Base-by-base conservation (phyloP, 2,113 vertebrate species). In the Dascyllus trimaculatus region DNA sequence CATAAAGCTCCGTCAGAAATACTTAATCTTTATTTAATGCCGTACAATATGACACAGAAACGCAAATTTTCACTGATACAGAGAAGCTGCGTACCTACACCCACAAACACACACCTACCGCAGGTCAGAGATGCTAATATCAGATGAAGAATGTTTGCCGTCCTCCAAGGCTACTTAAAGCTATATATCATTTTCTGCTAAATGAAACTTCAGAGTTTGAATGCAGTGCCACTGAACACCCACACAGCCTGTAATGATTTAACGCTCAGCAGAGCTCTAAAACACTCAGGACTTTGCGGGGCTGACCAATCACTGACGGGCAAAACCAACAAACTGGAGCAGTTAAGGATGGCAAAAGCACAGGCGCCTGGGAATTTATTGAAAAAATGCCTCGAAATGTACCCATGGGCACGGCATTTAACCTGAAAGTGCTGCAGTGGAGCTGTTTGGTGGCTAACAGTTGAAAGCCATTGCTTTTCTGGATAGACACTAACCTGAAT, bases 201-300 rank as follows among this genome's bases (percentile, higher is more conserved):
- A 91, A 92, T 93, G 84, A 92, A 90, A 89, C 87, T 78, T 87
- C 85, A 78, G 79, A 62, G 66, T 81, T 82, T 82, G 78, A 84
- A 80, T 59, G 60, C 26, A 65, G 65, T 68, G 65, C 61, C 60
- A 61, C 63, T 18, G 65, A 82, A 64, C 84, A 71, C 70, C 72
- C 77, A 75, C 86, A 71, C 66, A 69, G 51, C 69, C 78, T 80
- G 87, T 78, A 85, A 75, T 92, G 92, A 92, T 89, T 92, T 84
- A 91, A 86, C 69, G 75, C 81, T 69, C 71, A 58, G 65, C 72
- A 54, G 67, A 75, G 78, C 69, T 70, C 71, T 68, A 58, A 86
- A 88, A 77, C 70, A 75, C 84, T 78, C 76, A 83, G 63, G 77
- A 81, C 68, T 81, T 57, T 62, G 49, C 53, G 32, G 62, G 53